These are phyloP conservation scores for Calameuta filiformis DNA, from an alignment of 2,888 invertebrate species.

Conservation along the genomic window DNA sequence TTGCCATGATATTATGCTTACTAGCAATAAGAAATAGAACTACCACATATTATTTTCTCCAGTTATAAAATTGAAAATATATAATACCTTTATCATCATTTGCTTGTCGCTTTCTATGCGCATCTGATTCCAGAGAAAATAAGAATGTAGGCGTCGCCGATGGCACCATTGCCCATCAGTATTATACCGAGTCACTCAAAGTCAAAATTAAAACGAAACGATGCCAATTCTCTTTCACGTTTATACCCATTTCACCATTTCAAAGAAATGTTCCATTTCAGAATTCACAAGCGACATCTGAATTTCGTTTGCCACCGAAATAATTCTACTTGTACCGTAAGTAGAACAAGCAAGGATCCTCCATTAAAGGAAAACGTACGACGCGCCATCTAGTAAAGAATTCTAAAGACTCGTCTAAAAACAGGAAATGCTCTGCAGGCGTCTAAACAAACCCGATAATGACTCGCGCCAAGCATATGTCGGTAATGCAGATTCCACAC, in stretches of 20 bases:
- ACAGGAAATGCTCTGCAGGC: neutral
- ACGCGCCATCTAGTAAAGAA: neutral
- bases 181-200: neutral
- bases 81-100: neutral
- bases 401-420: neutral
- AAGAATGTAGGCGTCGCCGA: neutral
- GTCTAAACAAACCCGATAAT: neutral
- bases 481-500: neutral
- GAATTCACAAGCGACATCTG: neutral
- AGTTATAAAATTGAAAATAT: neutral
- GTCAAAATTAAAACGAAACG: neutral
- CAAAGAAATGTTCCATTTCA: neutral
- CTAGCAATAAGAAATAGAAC: neutral
- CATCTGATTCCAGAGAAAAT: neutral
- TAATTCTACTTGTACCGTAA: neutral
- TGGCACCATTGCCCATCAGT: neutral
- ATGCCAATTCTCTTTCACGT: neutral
- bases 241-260: neutral
- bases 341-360: neutral
- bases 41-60: neutral
- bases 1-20: neutral
- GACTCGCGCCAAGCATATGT: neutral
- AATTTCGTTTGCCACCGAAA: neutral
- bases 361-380: neutral
- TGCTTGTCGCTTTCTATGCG: neutral